Percentiles rank a stretch among this genome's conserved stretches.
Evolutionary conservation across 2,113 vertebrate species (phyloP).

Genomic region (Cephalopholis sonnerati): DNA sequence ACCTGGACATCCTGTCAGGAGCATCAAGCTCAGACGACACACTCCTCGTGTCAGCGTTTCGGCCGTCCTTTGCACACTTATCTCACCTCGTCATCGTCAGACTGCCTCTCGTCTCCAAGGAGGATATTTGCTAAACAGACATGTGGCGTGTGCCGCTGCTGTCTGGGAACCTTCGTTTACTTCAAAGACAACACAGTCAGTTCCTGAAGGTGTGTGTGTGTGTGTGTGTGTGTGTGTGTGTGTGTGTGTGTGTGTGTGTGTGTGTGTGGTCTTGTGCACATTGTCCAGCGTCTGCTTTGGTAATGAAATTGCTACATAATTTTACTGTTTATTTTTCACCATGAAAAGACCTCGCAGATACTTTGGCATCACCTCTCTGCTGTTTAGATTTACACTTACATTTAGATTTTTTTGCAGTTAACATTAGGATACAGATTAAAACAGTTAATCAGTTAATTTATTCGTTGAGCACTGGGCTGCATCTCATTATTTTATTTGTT

Average conservation of each 20-base stretch:
- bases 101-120: neutral
- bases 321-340: too few relatives aligned
- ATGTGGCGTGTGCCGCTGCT: conserved; percentile 13
- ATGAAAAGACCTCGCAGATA: too few relatives aligned
- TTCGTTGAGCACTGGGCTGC: too few relatives aligned
- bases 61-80: conserved; percentile 41
- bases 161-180: neutral
- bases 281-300: too few relatives aligned
- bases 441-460: too few relatives aligned
- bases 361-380: too few relatives aligned
- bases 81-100: conserved; percentile 10
- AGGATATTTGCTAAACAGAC: conserved; percentile 16
- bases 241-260: conserved; percentile 13
- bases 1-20: conserved; percentile 30
- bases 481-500: too few relatives aligned
- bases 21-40: conserved; percentile 28
- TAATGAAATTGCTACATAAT: too few relatives aligned
- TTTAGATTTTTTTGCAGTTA: too few relatives aligned
- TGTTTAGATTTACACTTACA: too few relatives aligned
- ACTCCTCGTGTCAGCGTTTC: neutral
- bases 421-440: too few relatives aligned
- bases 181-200: neutral
- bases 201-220: neutral
- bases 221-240: conserved; percentile 4
- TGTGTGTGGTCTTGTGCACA: too few relatives aligned